phyloP scores from a whole-genome alignment of 1,140 invertebrate genomes.

The Orchesella cincta region DNA sequence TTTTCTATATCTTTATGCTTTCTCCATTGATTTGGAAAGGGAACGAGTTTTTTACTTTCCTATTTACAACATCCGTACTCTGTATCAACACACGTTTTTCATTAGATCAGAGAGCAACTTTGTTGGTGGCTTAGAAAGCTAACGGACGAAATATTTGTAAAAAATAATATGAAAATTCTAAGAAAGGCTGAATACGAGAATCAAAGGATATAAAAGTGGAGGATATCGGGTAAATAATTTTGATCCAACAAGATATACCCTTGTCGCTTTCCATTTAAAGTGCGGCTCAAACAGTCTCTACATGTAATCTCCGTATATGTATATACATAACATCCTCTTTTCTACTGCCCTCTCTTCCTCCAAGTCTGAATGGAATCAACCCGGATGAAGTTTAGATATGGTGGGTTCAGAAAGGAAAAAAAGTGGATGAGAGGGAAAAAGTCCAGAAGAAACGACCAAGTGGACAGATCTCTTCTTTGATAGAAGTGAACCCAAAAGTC shows the following conservation, averaged over 20 bases:
- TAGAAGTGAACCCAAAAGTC: constrained; percentile 4
- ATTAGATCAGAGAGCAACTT: too few species aligned
- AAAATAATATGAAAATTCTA: too few species aligned
- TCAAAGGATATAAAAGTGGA: constrained; percentile 9
- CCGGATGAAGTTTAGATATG: constrained; percentile 31
- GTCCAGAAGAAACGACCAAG: constrained; percentile 14
- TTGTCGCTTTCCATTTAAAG: not conserved
- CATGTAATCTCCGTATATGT: too few species aligned
- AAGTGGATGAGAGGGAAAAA: constrained; percentile 18
- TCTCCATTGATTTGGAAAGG: not conserved
- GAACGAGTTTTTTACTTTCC: too few species aligned
- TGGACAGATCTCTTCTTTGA: constrained; percentile 40
- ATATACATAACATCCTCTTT: too few species aligned
- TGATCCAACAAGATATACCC: constrained; percentile 44
- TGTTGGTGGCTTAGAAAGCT: too few species aligned
- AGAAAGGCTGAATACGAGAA: too few species aligned
- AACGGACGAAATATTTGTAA: too few species aligned
- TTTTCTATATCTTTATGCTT: too few species aligned
- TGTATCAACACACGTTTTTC: too few species aligned
- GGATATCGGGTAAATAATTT: constrained; percentile 47
- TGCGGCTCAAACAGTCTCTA: too few species aligned
- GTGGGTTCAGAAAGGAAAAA: not conserved
- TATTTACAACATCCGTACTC: too few species aligned
- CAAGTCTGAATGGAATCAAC: constrained; percentile 44
- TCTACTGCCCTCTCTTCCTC: not conserved